Conservation (phyloP, 1,140 invertebrate species). For the Akabosia matsudoensis region DNA sequence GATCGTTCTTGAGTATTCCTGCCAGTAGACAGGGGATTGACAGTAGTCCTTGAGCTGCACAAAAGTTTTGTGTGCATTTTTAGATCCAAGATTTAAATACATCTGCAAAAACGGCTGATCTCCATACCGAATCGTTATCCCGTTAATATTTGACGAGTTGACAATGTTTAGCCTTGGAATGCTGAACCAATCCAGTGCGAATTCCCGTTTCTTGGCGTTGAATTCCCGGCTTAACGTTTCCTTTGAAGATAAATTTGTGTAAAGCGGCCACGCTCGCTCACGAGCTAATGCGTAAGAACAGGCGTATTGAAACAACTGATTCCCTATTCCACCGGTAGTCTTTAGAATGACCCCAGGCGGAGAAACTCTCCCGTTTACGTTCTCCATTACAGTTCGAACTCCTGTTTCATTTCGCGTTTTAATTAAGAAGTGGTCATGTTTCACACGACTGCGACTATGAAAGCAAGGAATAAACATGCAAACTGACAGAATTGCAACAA, state of each 20-base stretch:
- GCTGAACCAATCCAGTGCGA: neutral
- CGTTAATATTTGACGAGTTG: neutral
- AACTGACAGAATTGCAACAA: no score
- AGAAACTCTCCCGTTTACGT: no score
- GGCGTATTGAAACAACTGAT: slow-evolving; percentile 36
- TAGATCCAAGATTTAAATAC: neutral
- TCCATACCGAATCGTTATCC: neutral
- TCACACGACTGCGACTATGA: no score
- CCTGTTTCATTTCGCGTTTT: no score
- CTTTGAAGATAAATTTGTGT: neutral
- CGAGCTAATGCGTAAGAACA: slow-evolving; percentile 28
- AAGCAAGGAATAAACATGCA: no score
- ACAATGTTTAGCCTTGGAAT: neutral
- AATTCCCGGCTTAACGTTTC: neutral
- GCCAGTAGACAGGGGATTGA: neutral
- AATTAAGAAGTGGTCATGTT: no score
- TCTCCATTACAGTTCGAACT: no score
- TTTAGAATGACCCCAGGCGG: slow-evolving; percentile 16
- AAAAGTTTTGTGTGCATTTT: neutral
- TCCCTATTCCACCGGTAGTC: slow-evolving; percentile 29
- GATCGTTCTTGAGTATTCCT: neutral
- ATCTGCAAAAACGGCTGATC: neutral
- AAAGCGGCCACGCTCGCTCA: neutral
- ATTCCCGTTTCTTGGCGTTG: neutral
- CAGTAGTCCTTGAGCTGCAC: neutral